phyloP scores from a whole-genome alignment of 1,140 invertebrate species.

The Spodoptera litura region DNA sequence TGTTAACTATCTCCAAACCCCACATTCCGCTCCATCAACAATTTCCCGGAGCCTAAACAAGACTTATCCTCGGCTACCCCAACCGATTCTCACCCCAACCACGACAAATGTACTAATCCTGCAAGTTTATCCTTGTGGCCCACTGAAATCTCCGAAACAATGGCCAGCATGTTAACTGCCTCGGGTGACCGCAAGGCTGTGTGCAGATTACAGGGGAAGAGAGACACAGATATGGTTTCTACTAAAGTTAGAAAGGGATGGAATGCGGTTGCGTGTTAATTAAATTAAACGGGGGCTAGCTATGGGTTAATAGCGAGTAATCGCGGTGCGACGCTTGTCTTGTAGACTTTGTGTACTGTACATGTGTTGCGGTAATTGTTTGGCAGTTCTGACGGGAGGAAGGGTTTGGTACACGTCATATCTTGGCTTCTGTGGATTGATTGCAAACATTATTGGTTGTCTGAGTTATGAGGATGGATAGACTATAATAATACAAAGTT shows the following conservation, averaged over 20 bases:
- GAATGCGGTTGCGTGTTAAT: slow-evolving; percentile 51
- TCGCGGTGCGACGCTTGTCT: slow-evolving; percentile 48
- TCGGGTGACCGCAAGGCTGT: slow-evolving; percentile 58
- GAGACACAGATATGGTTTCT: slow-evolving; percentile 13
- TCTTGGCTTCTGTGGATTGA: neutral
- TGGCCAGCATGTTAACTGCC: slow-evolving; percentile 59
- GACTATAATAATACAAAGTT: too few relatives aligned
- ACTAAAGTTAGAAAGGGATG: slow-evolving; percentile 35
- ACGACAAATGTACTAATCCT: slow-evolving; percentile 58
- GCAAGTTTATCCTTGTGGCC: slow-evolving; percentile 55
- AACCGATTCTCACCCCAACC: slow-evolving; percentile 30
- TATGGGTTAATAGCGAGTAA: slow-evolving; percentile 56
- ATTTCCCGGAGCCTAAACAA: slow-evolving; percentile 7
- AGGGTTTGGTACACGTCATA: neutral
- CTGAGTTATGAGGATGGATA: too few relatives aligned
- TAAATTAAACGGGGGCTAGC: slow-evolving; percentile 58
- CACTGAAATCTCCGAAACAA: slow-evolving; percentile 54
- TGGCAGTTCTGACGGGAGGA: slow-evolving; percentile 11
- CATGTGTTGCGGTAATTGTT: slow-evolving; percentile 42
- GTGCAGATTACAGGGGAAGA: slow-evolving; percentile 53
- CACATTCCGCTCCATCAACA: slow-evolving; percentile 22
- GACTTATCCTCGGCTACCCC: slow-evolving; percentile 6
- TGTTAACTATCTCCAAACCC: slow-evolving; percentile 1
- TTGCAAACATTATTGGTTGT: neutral
- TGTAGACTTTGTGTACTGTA: slow-evolving; percentile 41